phyloP scores from a whole-genome alignment of 2,888 invertebrate genomes.

The Andrena dorsata region DNA sequence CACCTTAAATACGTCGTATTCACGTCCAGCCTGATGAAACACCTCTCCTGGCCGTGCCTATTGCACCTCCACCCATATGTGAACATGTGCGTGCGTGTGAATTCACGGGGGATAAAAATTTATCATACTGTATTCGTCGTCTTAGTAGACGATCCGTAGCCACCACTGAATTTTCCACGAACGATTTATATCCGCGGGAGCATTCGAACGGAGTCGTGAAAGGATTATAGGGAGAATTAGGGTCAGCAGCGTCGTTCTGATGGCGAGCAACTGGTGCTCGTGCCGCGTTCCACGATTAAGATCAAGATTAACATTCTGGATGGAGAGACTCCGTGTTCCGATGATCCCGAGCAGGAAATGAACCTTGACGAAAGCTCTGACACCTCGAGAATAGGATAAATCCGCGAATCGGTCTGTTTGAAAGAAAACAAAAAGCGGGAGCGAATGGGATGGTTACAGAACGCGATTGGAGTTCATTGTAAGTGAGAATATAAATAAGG shows the following conservation, averaged over 20 bases:
- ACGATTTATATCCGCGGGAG: conserved; percentile 54
- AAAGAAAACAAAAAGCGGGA: background rate
- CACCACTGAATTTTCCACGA: conserved; percentile 52
- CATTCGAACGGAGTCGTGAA: conserved; percentile 51
- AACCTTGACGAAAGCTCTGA: background rate
- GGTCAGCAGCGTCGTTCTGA: conserved; percentile 55
- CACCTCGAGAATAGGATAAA: background rate
- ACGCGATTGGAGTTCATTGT: no score
- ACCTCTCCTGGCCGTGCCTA: conserved; percentile 26
- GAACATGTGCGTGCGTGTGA: conserved; percentile 58
- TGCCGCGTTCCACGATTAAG: conserved; percentile 36
- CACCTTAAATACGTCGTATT: conserved; percentile 69
- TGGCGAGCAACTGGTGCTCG: conserved; percentile 17
- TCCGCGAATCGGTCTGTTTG: background rate
- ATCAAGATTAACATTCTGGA: conserved; percentile 46
- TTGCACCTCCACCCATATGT: conserved; percentile 16
- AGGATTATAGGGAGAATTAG: conserved; percentile 64
- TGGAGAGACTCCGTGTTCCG: background rate
- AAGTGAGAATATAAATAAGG: background rate
- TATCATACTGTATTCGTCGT: conserved; percentile 75
- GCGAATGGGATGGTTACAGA: no score
- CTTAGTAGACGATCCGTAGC: conserved; percentile 54
- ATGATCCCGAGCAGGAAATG: conserved; percentile 11
- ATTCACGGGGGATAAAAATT: conserved; percentile 75
- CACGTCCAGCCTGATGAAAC: conserved; percentile 70